Conservation (phyloP, 2,113 vertebrate genomes). For the Nyctereutes procyonoides region DNA sequence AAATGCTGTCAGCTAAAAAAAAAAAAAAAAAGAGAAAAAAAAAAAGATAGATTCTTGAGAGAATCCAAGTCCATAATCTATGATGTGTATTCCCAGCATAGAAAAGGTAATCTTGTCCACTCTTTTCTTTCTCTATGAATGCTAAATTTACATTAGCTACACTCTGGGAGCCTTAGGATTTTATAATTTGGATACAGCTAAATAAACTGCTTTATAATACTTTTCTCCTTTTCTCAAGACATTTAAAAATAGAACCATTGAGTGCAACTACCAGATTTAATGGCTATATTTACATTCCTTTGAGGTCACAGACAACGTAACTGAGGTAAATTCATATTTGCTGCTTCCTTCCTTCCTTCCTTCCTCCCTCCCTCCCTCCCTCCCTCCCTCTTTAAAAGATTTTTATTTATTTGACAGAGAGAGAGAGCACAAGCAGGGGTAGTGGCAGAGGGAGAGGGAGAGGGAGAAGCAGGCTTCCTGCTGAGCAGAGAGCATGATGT, state of each 20-base stretch:
- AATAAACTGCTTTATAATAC: background rate
- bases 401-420: no score
- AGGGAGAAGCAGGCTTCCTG: no score
- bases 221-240: slow-evolving; percentile 42
- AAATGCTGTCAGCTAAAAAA: background rate
- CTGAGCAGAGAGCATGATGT: no score
- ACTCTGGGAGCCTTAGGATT: slow-evolving; percentile 16
- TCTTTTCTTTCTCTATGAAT: background rate
- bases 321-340: slow-evolving; percentile 27
- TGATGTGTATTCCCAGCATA: background rate
- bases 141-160: slow-evolving; percentile 46
- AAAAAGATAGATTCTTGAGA: background rate
- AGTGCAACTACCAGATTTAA: background rate
- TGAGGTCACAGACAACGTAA: slow-evolving; percentile 22
- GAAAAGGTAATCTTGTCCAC: slow-evolving; percentile 25
- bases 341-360: no score
- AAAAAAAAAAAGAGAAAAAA: background rate
- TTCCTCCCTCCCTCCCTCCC: no score
- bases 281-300: slow-evolving; percentile 18
- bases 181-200: slow-evolving; percentile 56
- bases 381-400: no score
- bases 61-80: background rate
- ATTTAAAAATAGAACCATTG: slow-evolving; percentile 7
- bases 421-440: no score
- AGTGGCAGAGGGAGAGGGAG: no score